Conservation (phyloP, 2,888 invertebrate species). For the Sericinus montela region DNA sequence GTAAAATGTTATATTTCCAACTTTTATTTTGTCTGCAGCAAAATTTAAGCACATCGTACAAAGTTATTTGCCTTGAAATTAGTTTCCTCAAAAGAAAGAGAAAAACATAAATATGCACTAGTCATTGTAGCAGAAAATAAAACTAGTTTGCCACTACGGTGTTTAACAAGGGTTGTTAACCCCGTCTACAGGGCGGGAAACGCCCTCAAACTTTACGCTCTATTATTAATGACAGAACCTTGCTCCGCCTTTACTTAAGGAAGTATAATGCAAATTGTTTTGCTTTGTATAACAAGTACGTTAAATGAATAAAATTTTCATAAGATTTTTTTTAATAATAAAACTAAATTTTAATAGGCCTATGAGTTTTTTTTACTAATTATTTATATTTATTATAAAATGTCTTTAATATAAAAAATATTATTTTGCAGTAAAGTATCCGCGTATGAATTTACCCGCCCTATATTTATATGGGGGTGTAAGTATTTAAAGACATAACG, state of each 20-base stretch:
- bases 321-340: too few species aligned
- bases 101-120: constrained; percentile 54
- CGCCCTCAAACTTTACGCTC: constrained; percentile 68
- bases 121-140: constrained; percentile 54
- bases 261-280: constrained; percentile 70
- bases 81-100: constrained; percentile 31
- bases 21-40: too few species aligned
- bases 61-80: constrained; percentile 19
- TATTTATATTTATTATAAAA: too few species aligned
- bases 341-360: too few species aligned
- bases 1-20: too few species aligned
- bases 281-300: constrained; percentile 56
- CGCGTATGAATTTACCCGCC: too few species aligned
- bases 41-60: too few species aligned
- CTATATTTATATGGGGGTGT: too few species aligned
- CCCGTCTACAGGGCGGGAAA: constrained; percentile 53
- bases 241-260: constrained; percentile 50
- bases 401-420: too few species aligned
- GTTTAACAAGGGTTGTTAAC: constrained; percentile 72
- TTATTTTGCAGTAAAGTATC: too few species aligned
- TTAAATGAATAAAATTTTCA: constrained; percentile 32
- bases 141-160: constrained; percentile 46
- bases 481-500: too few species aligned
- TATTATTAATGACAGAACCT: constrained; percentile 75
- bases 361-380: too few species aligned